These are phyloP conservation scores for Amphiprion percula DNA, from an alignment of 2,113 vertebrate genomes.

Conservation along the genomic window DNA sequence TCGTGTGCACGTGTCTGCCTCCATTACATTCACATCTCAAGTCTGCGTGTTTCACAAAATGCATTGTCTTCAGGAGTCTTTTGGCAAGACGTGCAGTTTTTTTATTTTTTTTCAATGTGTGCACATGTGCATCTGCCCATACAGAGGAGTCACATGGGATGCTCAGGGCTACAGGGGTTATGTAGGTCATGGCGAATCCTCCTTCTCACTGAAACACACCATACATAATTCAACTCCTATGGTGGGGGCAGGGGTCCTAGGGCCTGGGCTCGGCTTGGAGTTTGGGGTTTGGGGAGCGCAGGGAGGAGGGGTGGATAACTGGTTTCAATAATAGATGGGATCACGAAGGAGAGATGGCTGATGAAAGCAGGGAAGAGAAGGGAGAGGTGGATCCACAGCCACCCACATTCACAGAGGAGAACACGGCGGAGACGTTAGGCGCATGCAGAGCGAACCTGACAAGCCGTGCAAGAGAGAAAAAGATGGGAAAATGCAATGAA, in stretches of 20 bases:
- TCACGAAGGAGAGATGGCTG: conserved; percentile 73
- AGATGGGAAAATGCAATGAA: conserved; percentile 12
- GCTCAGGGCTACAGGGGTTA: conserved; percentile 85
- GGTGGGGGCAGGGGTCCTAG: conserved; percentile 73
- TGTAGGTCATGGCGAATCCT: conserved; percentile 84
- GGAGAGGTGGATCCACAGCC: conserved; percentile 52
- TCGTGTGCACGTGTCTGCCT: conserved; percentile 25
- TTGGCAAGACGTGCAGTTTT: conserved; percentile 7
- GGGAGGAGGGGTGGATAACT: conserved; percentile 66
- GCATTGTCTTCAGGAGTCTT: neutral
- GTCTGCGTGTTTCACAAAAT: conserved; percentile 16
- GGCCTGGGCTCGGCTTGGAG: conserved; percentile 51
- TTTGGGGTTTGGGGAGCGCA: conserved; percentile 44
- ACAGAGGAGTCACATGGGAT: conserved; percentile 71
- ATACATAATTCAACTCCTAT: conserved; percentile 85
- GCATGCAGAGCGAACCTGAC: conserved; percentile 58
- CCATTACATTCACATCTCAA: conserved; percentile 18
- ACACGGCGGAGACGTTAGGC: conserved; percentile 6
- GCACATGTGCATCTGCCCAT: conserved; percentile 55
- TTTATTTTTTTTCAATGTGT: neutral
- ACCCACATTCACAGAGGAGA: conserved; percentile 52
- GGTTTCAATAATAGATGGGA: conserved; percentile 86
- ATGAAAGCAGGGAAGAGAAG: conserved; percentile 63
- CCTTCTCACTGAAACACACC: conserved; percentile 75
- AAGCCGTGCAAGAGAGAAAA: conserved; percentile 34